Evolutionary conservation across 2,113 vertebrate species (phyloP), one percentile per base, ranked within the genome.

Genomic region (Poecilia latipinna): DNA sequence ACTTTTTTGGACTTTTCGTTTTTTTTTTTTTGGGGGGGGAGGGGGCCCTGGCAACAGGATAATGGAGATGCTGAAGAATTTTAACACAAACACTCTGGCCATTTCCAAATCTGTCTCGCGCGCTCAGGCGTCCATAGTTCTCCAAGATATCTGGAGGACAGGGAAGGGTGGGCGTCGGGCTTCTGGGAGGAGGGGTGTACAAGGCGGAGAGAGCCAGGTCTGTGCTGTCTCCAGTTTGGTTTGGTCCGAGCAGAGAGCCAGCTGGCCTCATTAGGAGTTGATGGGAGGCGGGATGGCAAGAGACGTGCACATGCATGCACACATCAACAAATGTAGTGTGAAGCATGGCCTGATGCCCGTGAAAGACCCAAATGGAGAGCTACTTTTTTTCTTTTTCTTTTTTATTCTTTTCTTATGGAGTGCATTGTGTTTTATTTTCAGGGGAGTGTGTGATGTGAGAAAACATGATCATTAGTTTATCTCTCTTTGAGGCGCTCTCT

Each of bases 301-400:
- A 92, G 90, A 93, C 90, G 89, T 93, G 92, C 91, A 92, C 90
- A 90, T 92, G 91, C 90, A 90, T 93, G 91, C 90, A 88, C 90
- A 93, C 90, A 90, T 93, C 90, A 93, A 93, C 91, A 93, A 93
- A 93, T 93, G 92, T 93, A 93, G 91, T 91, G 91, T 91, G 91
- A 93, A 92, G 90, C 80, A 75, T 93, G 92, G 91, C 90, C 85
- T 88, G 89, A 90, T 91, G 92, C 91, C 91, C 89, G 87, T 91
- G 90, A 92, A 89, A 90, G 91, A 92, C 88, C 84, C 86, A 83
- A 81, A 90, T 72, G 67, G 78, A 91, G 83, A 72, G 84, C 85
- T 81, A 79, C 81, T 37, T 37, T 37, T 37, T 37, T 82, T 82
- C 26, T 78, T 69, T 60, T 77, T 85, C 29, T 83, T 82, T 74